Percentiles rank a stretch among this genome's conserved stretches.
These are phyloP conservation scores for Corythoichthys intestinalis DNA, from an alignment of 2,113 vertebrate genomes.

Conservation along the genomic window DNA sequence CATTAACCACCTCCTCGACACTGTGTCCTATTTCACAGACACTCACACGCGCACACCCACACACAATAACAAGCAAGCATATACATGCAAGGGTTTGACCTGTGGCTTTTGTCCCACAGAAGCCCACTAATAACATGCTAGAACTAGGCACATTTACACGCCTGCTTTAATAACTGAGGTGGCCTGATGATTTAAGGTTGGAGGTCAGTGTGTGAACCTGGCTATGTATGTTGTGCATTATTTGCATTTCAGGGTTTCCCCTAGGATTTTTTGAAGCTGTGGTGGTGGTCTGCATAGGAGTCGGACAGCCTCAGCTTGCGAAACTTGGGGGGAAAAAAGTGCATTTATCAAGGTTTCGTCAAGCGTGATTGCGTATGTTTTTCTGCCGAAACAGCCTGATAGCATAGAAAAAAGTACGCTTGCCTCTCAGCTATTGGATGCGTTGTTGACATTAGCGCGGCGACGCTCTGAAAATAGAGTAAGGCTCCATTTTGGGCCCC, in stretches of 20 bases:
- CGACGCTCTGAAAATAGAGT: no score
- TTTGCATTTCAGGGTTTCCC: neutral
- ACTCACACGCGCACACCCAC: constrained; percentile 13
- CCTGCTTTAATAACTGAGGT: constrained; percentile 26
- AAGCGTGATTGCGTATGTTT: no score
- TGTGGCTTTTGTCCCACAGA: constrained; percentile 22
- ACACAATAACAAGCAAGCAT: constrained; percentile 13
- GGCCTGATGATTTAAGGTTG: constrained; percentile 27
- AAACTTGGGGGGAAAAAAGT: no score
- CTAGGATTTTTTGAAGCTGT: no score
- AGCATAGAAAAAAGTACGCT: no score
- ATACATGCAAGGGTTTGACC: constrained; percentile 31
- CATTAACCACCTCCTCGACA: constrained; percentile 44
- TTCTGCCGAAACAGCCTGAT: no score
- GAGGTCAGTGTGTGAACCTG: constrained; percentile 28
- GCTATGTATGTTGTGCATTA: constrained; percentile 8
- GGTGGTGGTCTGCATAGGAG: no score
- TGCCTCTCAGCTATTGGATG: no score
- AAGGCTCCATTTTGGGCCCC: no score
- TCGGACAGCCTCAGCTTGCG: no score
- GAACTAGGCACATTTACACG: constrained; percentile 14
- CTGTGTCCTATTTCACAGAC: constrained; percentile 43
- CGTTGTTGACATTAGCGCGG: no score
- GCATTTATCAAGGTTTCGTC: no score
- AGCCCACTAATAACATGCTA: constrained; percentile 26